Evolutionary conservation across 2,888 invertebrate genomes (phyloP).

Genomic region (Scaptomyza parva): DNA sequence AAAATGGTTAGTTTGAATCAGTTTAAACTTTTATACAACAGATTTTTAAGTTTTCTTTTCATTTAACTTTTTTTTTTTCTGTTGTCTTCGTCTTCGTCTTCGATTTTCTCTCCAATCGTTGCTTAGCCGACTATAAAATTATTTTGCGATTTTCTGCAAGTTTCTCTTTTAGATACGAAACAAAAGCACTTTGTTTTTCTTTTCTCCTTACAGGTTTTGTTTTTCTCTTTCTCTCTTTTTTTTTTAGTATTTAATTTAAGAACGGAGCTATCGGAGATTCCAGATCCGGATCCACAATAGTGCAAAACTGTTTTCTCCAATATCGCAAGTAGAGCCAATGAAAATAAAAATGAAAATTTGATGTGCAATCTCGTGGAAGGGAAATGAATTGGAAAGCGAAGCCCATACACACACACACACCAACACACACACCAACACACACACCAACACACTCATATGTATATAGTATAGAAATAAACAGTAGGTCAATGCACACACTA

Average conservation of each 20-base stretch:
- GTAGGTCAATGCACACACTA: constrained; percentile 29
- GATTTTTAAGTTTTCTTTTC: not conserved
- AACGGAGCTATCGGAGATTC: no score
- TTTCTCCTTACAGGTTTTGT: constrained; percentile 1
- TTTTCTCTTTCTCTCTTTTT: not conserved
- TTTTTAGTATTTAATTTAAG: constrained; percentile 11
- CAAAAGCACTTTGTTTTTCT: not conserved
- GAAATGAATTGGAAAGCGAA: not conserved
- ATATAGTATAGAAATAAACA: not conserved
- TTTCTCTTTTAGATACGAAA: not conserved
- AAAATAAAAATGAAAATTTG: constrained; percentile 28
- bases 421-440: not conserved
- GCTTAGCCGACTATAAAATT: constrained; percentile 5
- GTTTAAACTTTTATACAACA: no score
- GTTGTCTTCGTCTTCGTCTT: not conserved
- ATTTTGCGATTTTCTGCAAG: not conserved
- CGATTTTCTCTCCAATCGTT: not conserved
- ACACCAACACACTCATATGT: not conserved
- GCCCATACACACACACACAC: not conserved
- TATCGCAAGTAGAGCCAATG: constrained; percentile 15
- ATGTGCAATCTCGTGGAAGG: constrained; percentile 22
- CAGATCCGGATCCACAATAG: constrained; percentile 9
- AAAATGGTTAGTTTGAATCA: no score
- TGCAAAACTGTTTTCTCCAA: not conserved
- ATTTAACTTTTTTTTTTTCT: not conserved